These are phyloP conservation scores for Poecilus cupreus DNA, from an alignment of 2,888 invertebrate genomes.

Conservation along the genomic window DNA sequence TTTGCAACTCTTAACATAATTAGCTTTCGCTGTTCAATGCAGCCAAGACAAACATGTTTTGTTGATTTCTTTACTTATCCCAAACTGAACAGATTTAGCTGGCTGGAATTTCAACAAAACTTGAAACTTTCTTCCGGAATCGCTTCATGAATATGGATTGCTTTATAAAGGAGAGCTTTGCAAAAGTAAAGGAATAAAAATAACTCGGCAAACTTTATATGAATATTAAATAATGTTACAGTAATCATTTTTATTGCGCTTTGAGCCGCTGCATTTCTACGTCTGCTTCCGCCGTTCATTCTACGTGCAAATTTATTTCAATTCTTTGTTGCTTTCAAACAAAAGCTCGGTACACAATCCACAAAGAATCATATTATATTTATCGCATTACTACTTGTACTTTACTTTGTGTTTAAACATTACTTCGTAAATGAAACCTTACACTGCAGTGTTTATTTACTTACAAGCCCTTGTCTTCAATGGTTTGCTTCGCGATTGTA, in stretches of 20 bases:
- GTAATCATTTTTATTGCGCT: not conserved
- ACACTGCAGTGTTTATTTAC: too few species aligned
- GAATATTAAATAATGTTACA: constrained; percentile 4
- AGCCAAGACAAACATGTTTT: constrained; percentile 19
- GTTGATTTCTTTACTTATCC: not conserved
- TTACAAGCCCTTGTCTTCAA: too few species aligned
- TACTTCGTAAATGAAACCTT: too few species aligned
- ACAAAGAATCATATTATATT: not conserved
- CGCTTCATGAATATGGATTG: constrained; percentile 20
- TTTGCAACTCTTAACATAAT: constrained; percentile 6
- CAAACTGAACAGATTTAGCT: not conserved
- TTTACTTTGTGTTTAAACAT: too few species aligned
- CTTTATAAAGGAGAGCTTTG: not conserved
- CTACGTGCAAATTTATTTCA: not conserved
- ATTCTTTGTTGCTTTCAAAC: not conserved
- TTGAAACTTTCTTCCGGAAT: constrained; percentile 2
- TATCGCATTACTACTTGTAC: not conserved
- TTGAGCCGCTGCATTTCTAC: too few species aligned
- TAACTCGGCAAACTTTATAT: not conserved
- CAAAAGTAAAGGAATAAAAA: not conserved
- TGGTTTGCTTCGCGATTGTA: not conserved
- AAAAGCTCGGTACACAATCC: not conserved
- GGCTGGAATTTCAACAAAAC: not conserved
- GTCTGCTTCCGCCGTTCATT: not conserved
- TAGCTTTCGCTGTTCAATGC: not conserved